Base-by-base conservation (phyloP, 30 jellyfish, hydroid and myxozoan species). In the Chironex yamaguchii region DNA sequence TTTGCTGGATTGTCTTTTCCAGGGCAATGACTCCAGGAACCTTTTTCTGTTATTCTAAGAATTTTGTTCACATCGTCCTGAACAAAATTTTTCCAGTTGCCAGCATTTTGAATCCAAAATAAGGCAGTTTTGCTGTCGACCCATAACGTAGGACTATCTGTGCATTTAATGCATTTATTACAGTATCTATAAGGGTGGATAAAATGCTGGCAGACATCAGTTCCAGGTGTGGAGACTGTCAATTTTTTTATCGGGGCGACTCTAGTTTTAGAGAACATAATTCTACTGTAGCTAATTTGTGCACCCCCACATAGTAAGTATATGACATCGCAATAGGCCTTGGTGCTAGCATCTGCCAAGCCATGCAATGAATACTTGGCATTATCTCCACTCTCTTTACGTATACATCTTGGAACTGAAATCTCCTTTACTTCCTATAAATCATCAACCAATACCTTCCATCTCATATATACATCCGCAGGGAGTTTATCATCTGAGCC, bases 1-100 rank as follows among this genome's bases (percentile, higher is more conserved):
- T 76, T 77, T 13, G 81, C 81, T n/a, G 88, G 53, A 28, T 76
- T 76, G 6, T 51, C 49, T 21, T 2, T 4, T 13, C 88, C 81
- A 23, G 86, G 86, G 49, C 86, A 72, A n/a, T 72, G 86, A 4
- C 49, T 34, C 79, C 86, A 72, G 9, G 35, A 74, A 2, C 11
- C 24, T 12, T 29, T 72, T 1, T 42, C 42, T 23, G 80, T 34
- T 13, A 0, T 35, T 23, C 48, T 20, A 2, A 76, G 35, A 31
- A 76, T 76, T 29, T 76, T 77, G 13, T 76, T 76, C 3, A 51
- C 88, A 29, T 77, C 33, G 20, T 51, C 52, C 48, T 14, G 22
- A 0, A 76, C 88, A 51, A 34, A 51, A 17, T 49, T 75, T 29
- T 76, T 76, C 88, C 88, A 76, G 33, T 51, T 76, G 3, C 52